Conservation (phyloP, 2,888 invertebrate species). For the Bruchidius siliquastri region DNA sequence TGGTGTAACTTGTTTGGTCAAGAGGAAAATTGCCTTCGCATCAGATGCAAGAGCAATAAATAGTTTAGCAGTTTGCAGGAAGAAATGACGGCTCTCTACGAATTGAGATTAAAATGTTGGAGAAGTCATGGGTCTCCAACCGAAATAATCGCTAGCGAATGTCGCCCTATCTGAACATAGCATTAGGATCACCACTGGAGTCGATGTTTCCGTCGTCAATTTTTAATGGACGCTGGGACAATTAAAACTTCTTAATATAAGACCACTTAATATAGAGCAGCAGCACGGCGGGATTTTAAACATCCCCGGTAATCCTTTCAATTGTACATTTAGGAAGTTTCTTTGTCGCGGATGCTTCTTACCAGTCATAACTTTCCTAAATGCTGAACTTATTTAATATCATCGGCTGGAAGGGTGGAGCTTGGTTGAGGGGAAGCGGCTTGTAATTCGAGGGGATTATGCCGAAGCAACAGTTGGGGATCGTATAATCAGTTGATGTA, state of each 20-base stretch:
- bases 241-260: constrained; percentile 39
- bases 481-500: neutral
- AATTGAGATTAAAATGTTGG: too few species aligned
- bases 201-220: constrained; percentile 30
- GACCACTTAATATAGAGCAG: constrained; percentile 29
- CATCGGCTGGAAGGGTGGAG: constrained; percentile 7
- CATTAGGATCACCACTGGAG: neutral
- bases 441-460: neutral
- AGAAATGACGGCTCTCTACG: too few species aligned
- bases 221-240: constrained; percentile 37
- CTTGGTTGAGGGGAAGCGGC: neutral
- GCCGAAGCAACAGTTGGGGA: neutral
- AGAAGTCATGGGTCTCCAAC: too few species aligned
- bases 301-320: constrained; percentile 31
- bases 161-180: too few species aligned
- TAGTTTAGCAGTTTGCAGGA: too few species aligned
- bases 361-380: constrained; percentile 16
- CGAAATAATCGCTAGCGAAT: too few species aligned
- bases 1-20: too few species aligned
- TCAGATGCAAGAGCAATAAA: too few species aligned
- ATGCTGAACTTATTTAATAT: constrained; percentile 21
- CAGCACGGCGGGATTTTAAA: constrained; percentile 29
- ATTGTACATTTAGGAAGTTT: constrained; percentile 35
- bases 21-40: too few species aligned
- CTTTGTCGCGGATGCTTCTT: constrained; percentile 25